Evolutionary conservation across 2,797 vertebrate species (phyloP).

Genomic region (Manis pentadactyla): DNA sequence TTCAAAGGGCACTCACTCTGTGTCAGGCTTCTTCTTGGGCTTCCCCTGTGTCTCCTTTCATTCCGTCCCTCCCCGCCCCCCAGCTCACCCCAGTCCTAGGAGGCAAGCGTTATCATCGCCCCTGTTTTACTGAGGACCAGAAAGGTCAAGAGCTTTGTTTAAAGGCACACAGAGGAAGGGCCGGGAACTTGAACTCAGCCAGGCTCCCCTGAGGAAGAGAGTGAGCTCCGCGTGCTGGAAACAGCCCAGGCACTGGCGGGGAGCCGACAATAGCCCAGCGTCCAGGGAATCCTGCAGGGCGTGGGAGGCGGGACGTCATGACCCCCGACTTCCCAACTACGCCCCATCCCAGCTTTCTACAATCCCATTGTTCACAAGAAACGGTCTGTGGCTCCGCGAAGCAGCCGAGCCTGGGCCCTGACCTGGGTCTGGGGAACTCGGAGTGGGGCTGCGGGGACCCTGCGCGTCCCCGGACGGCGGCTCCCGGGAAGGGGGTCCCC

Average conservation of each 20-base stretch:
- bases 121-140: not conserved
- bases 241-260: not conserved
- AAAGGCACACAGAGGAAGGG: not conserved
- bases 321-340: not conserved
- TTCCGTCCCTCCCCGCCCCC: too few relatives aligned
- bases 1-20: fast-evolving
- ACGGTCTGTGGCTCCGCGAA: not conserved
- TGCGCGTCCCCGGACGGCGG: fast-evolving
- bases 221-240: not conserved
- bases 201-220: not conserved
- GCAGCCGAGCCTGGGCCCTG: not conserved
- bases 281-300: not conserved
- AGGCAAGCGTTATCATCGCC: not conserved
- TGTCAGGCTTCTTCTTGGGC: not conserved
- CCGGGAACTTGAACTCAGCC: not conserved
- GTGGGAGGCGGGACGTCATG: not conserved
- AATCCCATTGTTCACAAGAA: not conserved
- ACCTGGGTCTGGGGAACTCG: too few relatives aligned
- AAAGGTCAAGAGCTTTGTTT: not conserved
- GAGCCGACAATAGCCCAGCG: fast-evolving
- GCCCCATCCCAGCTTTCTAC: not conserved
- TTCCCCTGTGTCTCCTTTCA: fast-evolving
- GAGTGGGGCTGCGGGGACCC: fast-evolving
- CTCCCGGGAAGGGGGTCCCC: not conserved
- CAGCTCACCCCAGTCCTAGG: not conserved